phyloP scores from a whole-genome alignment of 2,888 invertebrate species.

The Scaptomyza reducta region DNA sequence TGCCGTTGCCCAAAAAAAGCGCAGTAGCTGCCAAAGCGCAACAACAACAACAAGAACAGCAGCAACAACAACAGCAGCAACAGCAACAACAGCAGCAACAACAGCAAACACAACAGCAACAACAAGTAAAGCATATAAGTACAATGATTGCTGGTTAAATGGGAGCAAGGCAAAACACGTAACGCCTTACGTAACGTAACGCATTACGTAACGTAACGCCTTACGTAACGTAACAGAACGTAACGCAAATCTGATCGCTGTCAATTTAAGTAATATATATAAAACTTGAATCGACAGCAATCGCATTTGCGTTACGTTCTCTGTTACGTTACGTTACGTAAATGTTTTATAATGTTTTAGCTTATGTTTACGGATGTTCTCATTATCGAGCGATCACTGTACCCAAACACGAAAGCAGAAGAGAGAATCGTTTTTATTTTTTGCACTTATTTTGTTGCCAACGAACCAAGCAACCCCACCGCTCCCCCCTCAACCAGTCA shows the following conservation, averaged over 20 bases:
- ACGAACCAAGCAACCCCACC: constrained; percentile 1
- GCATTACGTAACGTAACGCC: no score
- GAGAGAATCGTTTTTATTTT: constrained; percentile 25
- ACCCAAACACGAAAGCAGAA: neutral
- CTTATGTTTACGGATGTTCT: neutral
- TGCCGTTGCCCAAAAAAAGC: constrained; percentile 69
- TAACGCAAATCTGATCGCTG: no score
- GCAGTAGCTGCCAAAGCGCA: constrained; percentile 41
- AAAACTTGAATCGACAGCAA: no score
- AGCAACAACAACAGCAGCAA: constrained; percentile 41
- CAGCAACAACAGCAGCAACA: constrained; percentile 53
- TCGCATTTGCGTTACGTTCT: no score
- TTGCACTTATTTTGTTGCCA: constrained; percentile 34
- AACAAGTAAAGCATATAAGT: constrained; percentile 58
- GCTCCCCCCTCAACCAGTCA: neutral
- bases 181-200: no score
- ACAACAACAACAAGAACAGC: constrained; percentile 50
- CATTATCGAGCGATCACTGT: constrained; percentile 3
- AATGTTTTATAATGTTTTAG: no score
- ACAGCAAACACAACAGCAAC: constrained; percentile 41
- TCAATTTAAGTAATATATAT: no score
- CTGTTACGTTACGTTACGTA: no score
- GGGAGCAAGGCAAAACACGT: no score
- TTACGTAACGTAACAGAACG: no score
- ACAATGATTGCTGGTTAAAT: constrained; percentile 16